Conservation (phyloP, 2,113 vertebrate genomes). For the Pteropus alecto region DNA sequence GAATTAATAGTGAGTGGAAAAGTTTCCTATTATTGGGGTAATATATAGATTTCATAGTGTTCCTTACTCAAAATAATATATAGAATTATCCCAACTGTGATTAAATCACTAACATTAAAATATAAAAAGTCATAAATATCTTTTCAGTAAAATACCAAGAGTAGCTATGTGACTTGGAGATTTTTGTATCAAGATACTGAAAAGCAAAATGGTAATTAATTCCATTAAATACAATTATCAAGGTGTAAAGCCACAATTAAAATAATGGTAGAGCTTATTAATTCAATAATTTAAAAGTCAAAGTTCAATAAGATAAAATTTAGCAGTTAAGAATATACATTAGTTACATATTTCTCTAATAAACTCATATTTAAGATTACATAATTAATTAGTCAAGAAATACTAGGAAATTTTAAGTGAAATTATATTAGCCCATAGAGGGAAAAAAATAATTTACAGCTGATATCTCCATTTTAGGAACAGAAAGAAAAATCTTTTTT, state of each 20-base stretch:
- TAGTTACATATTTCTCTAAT: slow-evolving; percentile 20
- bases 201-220: background rate
- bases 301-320: background rate
- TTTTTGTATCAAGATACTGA: background rate
- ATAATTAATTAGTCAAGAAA: slow-evolving; percentile 1
- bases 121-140: background rate
- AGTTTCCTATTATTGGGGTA: background rate
- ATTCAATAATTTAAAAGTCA: slow-evolving; percentile 9
- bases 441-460: background rate
- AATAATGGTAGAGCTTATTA: background rate
- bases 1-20: background rate
- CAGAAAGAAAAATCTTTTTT: background rate
- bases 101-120: background rate
- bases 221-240: background rate
- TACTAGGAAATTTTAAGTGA: background rate
- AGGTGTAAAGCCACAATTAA: background rate
- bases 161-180: background rate
- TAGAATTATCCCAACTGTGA: background rate
- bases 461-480: background rate
- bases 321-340: background rate
- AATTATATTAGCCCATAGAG: background rate
- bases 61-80: background rate
- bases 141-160: slow-evolving; percentile 29
- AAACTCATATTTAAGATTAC: background rate
- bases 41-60: background rate